Evolutionary conservation across 2,797 vertebrate genomes (phyloP), one percentile per base, ranked within the genome.

Genomic region (Tadarida brasiliensis): DNA sequence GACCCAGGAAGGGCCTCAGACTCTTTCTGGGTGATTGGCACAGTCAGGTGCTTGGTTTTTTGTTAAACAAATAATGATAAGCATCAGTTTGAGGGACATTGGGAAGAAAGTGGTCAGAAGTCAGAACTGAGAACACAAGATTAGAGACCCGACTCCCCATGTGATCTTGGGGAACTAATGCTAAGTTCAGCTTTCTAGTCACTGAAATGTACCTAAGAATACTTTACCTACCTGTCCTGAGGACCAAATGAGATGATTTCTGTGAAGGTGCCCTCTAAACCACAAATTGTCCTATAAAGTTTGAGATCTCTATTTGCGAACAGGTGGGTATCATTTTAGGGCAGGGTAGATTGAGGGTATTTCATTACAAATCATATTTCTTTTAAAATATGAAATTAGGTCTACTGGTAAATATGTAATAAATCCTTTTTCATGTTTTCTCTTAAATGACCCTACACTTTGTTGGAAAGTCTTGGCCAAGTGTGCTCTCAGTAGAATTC

Each of bases 371-470:
- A 63, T 96, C 44, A 33, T 51, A 28, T 33, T 63, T 83, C 11
- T 87, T 96, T 96, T 87, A 74, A 96, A 81, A 82, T 78, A 65
- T 80, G 15, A 84, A 87, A 91, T 92, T 85, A 51, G 12, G 5
- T 49, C 26, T 82, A 54, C 22, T 80, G 47, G 57, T 82, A 65
- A 83, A 76, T 33, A 82, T 5, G 35, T 0, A 84, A 49, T n/a
- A 65, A 47, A 56, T 76, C 8, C 11, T 20, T 83, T 87, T 71
- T 67, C 33, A 84, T 0, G 1, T 84, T 88, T 88, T 90, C 26
- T 33, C 59, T 95, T 39, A 83, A 70, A 81, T 56, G 17, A 84
- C 59, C 19, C 6, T 71, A 24, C 2, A 33, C 56, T 86, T 94
- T 65, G 26, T 63, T 3, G 30, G 35, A 3, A 96, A 93, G 15